These are phyloP conservation scores for Octomys mimax DNA, from an alignment of 2,797 vertebrate species.

Conservation along the genomic window DNA sequence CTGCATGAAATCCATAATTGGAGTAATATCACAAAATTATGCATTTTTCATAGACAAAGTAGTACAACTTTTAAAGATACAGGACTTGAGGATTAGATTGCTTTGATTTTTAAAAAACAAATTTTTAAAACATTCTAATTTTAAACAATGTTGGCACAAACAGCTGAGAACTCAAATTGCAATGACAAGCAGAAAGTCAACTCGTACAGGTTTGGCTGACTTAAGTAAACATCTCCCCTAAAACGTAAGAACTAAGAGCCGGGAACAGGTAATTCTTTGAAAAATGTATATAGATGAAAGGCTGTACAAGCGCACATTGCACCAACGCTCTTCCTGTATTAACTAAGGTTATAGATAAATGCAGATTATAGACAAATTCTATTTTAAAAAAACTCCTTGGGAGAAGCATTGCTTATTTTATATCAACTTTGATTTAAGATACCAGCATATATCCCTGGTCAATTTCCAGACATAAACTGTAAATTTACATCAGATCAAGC, in stretches of 20 bases:
- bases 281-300: background rate
- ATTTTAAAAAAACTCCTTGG: background rate
- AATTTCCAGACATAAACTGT: background rate
- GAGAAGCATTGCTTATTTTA: background rate
- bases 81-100: conserved; percentile 4
- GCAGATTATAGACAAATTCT: too few species aligned
- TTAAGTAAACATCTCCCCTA: background rate
- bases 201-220: background rate
- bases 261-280: conserved; percentile 23
- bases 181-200: conserved; percentile 52
- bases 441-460: background rate
- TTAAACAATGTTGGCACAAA: background rate
- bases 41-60: conserved; percentile 42
- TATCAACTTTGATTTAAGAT: background rate
- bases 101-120: conserved; percentile 51
- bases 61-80: conserved; percentile 40
- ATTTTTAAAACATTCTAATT: too few species aligned
- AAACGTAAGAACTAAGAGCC: background rate
- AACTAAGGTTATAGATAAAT: background rate
- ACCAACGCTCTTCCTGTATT: background rate
- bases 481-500: background rate
- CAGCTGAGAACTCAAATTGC: background rate
- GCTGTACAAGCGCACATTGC: background rate
- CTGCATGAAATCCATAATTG: conserved; percentile 60
- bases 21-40: conserved; percentile 26